A percentile compares a stretch with the other conserved stretches of the same genome.
Conservation (phyloP, 2,888 invertebrate species). For the Tiliacea citrago region DNA sequence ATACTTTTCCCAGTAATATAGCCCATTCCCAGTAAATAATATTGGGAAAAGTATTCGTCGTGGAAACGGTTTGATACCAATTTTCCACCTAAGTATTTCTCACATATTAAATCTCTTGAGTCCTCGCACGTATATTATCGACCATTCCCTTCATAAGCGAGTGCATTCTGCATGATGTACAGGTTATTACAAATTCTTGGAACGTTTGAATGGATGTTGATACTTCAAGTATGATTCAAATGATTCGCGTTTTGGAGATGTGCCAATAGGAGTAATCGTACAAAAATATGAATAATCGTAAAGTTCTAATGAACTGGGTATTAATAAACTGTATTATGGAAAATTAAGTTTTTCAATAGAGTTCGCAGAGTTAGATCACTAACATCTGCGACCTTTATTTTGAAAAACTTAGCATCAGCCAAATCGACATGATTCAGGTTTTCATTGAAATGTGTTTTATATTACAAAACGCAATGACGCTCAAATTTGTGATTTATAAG, state of each 20-base stretch:
- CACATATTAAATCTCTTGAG: neutral
- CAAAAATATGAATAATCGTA: constrained; percentile 54
- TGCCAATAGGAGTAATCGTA: constrained; percentile 69
- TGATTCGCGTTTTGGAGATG: constrained; percentile 67
- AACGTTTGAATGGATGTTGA: constrained; percentile 58
- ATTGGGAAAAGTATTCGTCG: neutral
- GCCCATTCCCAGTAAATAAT: too few relatives aligned
- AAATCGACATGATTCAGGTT: constrained; percentile 30
- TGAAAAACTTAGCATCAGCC: too few relatives aligned
- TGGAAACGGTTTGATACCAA: neutral
- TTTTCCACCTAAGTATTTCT: constrained; percentile 18
- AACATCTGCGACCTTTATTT: too few relatives aligned
- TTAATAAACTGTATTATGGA: constrained; percentile 34
- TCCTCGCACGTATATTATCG: constrained; percentile 19
- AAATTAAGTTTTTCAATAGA: constrained; percentile 3
- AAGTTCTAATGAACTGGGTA: constrained; percentile 36
- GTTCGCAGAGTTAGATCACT: too few relatives aligned
- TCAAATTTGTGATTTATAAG: neutral
- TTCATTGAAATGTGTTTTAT: constrained; percentile 7
- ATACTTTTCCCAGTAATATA: too few relatives aligned
- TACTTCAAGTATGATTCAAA: constrained; percentile 71
- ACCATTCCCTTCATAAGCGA: constrained; percentile 43
- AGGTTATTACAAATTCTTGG: constrained; percentile 60
- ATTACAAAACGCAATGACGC: neutral
- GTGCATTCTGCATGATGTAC: constrained; percentile 49